These are phyloP conservation scores for Microplitis deprimator DNA, from an alignment of 2,888 invertebrate species.

Conservation along the genomic window DNA sequence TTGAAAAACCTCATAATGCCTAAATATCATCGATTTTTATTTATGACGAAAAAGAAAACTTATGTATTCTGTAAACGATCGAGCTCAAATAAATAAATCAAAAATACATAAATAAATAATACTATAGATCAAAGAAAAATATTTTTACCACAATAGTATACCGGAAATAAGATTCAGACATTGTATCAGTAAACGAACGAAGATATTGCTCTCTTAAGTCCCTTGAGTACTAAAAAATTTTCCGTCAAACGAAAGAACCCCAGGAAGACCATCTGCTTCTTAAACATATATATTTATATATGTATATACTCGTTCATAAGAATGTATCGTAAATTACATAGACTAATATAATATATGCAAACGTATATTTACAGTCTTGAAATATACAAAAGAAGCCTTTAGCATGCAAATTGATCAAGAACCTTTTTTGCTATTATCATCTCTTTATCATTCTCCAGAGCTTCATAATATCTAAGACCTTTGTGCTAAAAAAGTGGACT, in stretches of 20 bases:
- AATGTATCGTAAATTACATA: neutral
- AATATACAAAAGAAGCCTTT: neutral
- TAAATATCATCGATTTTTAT: neutral
- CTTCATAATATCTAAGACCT: neutral
- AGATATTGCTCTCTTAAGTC: slow-evolving; percentile 8
- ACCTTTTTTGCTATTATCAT: neutral
- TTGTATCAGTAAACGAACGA: slow-evolving; percentile 2
- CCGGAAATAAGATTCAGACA: slow-evolving; percentile 10
- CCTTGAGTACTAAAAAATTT: slow-evolving; percentile 11
- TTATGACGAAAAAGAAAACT: neutral
- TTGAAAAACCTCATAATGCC: no score
- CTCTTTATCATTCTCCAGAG: neutral
- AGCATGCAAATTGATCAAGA: neutral
- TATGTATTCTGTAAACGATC: neutral
- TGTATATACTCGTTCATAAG: neutral
- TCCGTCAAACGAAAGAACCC: slow-evolving; percentile 8
- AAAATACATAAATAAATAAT: neutral
- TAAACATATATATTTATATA: neutral
- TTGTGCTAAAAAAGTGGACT: neutral
- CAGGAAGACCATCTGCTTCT: slow-evolving; percentile 1
- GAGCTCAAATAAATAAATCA: slow-evolving; percentile 1
- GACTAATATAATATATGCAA: neutral
- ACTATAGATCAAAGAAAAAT: neutral
- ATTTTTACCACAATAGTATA: slow-evolving; percentile 6
- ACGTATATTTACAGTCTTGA: neutral